These are phyloP conservation scores for Grammomys surdaster DNA, from an alignment of 2,113 vertebrate genomes.

Conservation along the genomic window DNA sequence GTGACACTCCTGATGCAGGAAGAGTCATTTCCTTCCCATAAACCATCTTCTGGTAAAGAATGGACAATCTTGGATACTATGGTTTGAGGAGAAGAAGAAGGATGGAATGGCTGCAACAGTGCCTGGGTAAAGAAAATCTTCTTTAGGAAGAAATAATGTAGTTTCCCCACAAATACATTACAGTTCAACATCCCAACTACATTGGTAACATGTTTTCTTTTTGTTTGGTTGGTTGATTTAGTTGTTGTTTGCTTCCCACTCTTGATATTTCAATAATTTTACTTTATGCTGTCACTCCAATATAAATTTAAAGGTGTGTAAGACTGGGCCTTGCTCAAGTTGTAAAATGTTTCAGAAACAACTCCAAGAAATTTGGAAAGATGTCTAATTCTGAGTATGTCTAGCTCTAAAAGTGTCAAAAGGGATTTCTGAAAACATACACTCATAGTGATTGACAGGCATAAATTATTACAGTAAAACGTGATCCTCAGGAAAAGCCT, in stretches of 20 bases:
- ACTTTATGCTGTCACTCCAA: constrained; percentile 47
- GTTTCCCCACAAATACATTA: not conserved
- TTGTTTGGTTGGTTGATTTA: too few species aligned
- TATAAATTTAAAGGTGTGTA: not conserved
- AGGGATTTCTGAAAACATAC: constrained; percentile 54
- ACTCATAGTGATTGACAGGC: not conserved
- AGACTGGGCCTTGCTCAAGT: not conserved
- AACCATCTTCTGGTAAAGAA: constrained; percentile 44
- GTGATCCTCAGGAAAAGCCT: not conserved
- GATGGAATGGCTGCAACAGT: constrained; percentile 57
- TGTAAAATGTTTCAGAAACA: constrained; percentile 19
- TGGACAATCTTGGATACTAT: constrained; percentile 21
- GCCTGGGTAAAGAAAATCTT: constrained; percentile 69
- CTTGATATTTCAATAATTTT: constrained; percentile 21
- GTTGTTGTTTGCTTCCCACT: not conserved
- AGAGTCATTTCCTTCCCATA: constrained; percentile 53
- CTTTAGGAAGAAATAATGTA: constrained; percentile 44
- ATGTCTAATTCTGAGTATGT: not conserved
- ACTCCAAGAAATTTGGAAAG: not conserved
- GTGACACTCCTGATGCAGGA: not conserved
- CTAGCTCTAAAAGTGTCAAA: not conserved
- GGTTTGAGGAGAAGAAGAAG: constrained; percentile 63
- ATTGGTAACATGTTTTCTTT: not conserved
- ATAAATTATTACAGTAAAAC: not conserved
- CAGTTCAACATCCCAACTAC: constrained; percentile 15